Evolutionary conservation across 2,113 vertebrate species (phyloP).

Genomic region (Gnathonemus longibarbis): DNA sequence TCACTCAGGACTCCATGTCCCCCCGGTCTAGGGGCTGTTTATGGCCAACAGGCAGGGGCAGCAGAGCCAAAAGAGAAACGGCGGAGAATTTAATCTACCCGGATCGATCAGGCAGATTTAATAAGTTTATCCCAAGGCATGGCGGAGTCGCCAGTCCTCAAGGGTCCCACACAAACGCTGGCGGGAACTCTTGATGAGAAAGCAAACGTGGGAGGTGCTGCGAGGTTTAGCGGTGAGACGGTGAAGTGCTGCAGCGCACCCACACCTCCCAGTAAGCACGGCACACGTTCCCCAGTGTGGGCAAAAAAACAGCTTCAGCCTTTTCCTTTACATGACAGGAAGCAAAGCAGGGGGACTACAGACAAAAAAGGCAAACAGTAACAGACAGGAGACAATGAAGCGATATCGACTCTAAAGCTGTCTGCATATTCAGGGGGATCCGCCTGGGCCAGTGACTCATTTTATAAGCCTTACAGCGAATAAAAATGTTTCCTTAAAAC

Average conservation of each 20-base stretch:
- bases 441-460: not conserved
- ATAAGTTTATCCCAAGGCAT: not conserved
- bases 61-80: not conserved
- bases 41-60: not conserved
- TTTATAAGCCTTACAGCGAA: not conserved
- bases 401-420: not conserved
- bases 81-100: not conserved
- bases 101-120: not conserved
- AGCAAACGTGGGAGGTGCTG: not conserved
- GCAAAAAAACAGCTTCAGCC: not conserved
- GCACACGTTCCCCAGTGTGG: not conserved
- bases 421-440: not conserved
- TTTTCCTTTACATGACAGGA: not conserved
- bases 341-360: not conserved
- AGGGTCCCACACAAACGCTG: not conserved
- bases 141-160: not conserved
- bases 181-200: not conserved
- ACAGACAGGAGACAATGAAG: not conserved
- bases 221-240: not conserved
- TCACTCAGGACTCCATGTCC: not conserved
- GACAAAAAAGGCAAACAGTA: not conserved
- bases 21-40: not conserved
- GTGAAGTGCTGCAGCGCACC: not conserved
- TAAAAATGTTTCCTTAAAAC: not conserved
- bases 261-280: not conserved